A percentile compares a stretch with the other conserved stretches of the same genome.
Conservation (phyloP, 2,113 vertebrate genomes). For the Erythrocebus patas region DNA sequence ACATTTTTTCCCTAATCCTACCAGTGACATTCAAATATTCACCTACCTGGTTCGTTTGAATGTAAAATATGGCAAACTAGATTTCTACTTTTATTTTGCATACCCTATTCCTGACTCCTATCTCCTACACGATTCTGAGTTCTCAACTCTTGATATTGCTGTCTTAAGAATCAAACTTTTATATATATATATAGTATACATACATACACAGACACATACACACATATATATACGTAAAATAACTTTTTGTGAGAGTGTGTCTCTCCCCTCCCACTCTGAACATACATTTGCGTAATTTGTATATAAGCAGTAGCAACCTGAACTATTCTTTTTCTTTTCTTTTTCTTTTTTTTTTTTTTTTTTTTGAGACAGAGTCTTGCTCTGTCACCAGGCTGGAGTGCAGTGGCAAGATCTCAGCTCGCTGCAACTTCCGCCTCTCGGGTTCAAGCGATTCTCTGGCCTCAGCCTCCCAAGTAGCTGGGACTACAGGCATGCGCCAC, state of each 20-base stretch:
- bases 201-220: no score
- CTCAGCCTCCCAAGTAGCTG: no score
- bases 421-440: no score
- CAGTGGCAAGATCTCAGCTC: no score
- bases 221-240: neutral
- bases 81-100: conserved; percentile 70
- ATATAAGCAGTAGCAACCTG: conserved; percentile 74
- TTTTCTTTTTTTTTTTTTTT: no score
- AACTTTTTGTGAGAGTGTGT: neutral
- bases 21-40: conserved; percentile 68
- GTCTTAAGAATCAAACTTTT: conserved; percentile 59
- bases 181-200: neutral
- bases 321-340: neutral
- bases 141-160: conserved; percentile 73
- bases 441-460: no score
- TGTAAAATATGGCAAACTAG: conserved; percentile 68
- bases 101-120: conserved; percentile 72
- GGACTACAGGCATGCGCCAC: no score
- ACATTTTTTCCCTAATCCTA: conserved; percentile 51
- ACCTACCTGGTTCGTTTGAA: conserved; percentile 72
- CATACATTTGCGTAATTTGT: conserved; percentile 66
- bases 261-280: neutral
- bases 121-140: conserved; percentile 77
- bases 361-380: no score
- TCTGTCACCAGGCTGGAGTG: no score